These are phyloP conservation scores for Drosophila subobscura DNA, from an alignment of 1,140 invertebrate genomes.

Conservation along the genomic window DNA sequence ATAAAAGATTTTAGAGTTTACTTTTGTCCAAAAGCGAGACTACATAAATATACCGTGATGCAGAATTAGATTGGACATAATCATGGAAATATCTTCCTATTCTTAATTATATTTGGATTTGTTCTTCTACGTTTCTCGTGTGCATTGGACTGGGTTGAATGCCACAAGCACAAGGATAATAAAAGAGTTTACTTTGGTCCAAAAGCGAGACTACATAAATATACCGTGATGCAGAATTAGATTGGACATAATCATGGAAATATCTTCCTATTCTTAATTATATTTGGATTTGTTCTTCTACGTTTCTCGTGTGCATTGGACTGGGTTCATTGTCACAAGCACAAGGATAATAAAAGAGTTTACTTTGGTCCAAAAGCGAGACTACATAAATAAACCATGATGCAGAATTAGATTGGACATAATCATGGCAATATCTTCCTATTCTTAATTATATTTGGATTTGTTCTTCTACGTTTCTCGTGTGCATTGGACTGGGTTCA, in stretches of 20 bases:
- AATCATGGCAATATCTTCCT: background rate
- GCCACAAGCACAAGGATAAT: conserved; percentile 57
- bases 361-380: conserved; percentile 70
- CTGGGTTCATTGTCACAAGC: conserved; percentile 20
- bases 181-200: conserved; percentile 66
- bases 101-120: conserved; percentile 31
- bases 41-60: conserved; percentile 55
- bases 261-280: background rate
- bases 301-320: conserved; percentile 59
- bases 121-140: conserved; percentile 64
- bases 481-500: conserved; percentile 34
- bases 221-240: conserved; percentile 65
- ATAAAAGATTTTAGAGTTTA: conserved; percentile 70
- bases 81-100: too few relatives aligned
- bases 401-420: conserved; percentile 64
- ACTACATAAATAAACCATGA: conserved; percentile 59
- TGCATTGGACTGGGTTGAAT: conserved; percentile 27
- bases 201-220: conserved; percentile 69
- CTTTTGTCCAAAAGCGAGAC: conserved; percentile 71
- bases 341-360: conserved; percentile 70
- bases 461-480: conserved; percentile 63
- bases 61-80: conserved; percentile 63
- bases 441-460: conserved; percentile 25
- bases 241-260: conserved; percentile 31
- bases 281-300: conserved; percentile 55